Percentiles rank a stretch among this genome's conserved stretches.
phyloP scores from a whole-genome alignment of 2,888 invertebrate genomes.

The Rhagonycha lutea region DNA sequence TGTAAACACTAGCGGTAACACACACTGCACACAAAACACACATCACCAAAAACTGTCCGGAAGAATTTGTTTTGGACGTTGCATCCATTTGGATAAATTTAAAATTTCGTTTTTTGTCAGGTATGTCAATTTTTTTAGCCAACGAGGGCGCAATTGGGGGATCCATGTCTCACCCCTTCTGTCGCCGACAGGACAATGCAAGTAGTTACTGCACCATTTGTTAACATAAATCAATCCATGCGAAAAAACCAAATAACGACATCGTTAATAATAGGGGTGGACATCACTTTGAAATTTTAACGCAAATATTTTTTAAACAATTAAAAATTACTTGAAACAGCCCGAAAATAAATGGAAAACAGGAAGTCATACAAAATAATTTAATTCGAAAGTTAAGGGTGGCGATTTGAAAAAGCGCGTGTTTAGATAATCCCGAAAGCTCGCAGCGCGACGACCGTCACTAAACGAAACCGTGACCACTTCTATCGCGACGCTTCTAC shows the following conservation, averaged over 20 bases:
- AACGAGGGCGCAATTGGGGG: conserved; percentile 42
- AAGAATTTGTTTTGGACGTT: conserved; percentile 19
- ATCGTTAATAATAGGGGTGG: conserved; percentile 5
- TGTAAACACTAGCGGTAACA: conserved; percentile 64
- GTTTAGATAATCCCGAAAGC: neutral
- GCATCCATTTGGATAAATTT: conserved; percentile 21
- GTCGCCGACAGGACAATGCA: conserved; percentile 36
- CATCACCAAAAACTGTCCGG: conserved; percentile 58
- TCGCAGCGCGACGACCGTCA: conserved; percentile 10
- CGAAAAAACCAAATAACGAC: conserved; percentile 16
- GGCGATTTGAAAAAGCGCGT: conserved; percentile 6
- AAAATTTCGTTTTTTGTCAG: conserved; percentile 17
- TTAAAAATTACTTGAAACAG: neutral
- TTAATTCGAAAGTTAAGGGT: neutral
- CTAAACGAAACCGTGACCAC: conserved; percentile 19
- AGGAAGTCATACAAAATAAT: neutral
- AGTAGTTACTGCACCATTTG: conserved; percentile 44
- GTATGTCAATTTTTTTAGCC: conserved; percentile 39
- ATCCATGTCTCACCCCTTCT: conserved; percentile 46
- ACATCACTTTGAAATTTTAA: conserved; percentile 1
- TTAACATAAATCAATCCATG: conserved; percentile 23
- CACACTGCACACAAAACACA: conserved; percentile 68
- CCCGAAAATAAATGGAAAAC: neutral
- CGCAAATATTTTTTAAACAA: neutral
- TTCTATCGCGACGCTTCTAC: conserved; percentile 21